phyloP scores from a whole-genome alignment of 2,888 invertebrate genomes.

The Cephonodes hylas region DNA sequence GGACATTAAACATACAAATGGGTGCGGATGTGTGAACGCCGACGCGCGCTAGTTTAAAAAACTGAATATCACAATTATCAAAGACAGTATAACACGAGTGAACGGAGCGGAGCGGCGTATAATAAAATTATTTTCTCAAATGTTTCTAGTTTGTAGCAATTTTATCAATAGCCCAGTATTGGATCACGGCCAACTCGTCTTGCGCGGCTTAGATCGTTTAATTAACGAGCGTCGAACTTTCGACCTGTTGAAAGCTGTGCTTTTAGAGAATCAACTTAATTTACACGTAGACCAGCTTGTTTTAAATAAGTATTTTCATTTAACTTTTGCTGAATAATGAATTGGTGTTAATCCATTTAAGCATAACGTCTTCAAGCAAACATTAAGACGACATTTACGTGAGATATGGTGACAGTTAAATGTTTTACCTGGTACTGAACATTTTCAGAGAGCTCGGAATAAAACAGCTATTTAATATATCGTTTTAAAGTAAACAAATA shows the following conservation, averaged over 20 bases:
- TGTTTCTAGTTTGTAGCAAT: conserved; percentile 64
- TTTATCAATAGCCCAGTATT: conserved; percentile 68
- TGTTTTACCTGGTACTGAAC: not conserved
- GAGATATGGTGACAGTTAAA: not conserved
- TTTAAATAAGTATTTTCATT: conserved; percentile 47
- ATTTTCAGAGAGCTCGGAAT: not conserved
- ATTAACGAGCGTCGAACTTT: conserved; percentile 79
- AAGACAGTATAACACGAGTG: conserved; percentile 55
- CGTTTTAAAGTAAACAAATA: not conserved
- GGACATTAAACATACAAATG: not conserved
- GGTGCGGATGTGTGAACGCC: not conserved
- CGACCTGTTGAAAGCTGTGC: conserved; percentile 77
- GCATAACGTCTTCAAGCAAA: conserved; percentile 15
- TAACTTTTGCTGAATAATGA: conserved; percentile 30
- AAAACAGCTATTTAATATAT: not conserved
- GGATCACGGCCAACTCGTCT: conserved; percentile 66
- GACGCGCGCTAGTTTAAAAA: conserved; percentile 33
- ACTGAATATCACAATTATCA: conserved; percentile 46
- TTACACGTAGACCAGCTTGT: conserved; percentile 54
- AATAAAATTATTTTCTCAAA: conserved; percentile 57
- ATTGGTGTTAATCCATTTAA: conserved; percentile 17
- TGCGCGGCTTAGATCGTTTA: conserved; percentile 74
- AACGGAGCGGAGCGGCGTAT: conserved; percentile 41
- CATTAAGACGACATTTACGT: not conserved
- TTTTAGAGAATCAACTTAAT: conserved; percentile 65